Conservation (phyloP, 2,888 invertebrate species). For the Ypsolopha scabrella region DNA sequence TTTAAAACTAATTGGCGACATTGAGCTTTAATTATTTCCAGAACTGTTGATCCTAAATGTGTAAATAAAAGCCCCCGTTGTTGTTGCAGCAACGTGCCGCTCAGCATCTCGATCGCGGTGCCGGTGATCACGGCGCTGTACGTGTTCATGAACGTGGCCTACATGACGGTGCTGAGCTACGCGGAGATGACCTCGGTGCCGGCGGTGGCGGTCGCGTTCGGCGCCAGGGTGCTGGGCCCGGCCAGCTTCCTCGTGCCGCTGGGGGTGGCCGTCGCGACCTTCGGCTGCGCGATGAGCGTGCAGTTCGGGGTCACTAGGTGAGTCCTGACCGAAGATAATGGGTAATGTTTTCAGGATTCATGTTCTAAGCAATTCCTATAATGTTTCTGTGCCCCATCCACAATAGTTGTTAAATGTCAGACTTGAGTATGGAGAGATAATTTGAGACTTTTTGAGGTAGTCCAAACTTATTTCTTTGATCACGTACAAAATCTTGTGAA, state of each 20-base stretch:
- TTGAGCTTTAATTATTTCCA: too few species aligned
- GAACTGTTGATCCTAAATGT: too few species aligned
- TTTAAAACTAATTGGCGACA: too few species aligned
- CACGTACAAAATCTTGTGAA: too few species aligned
- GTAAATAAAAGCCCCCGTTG: too few species aligned
- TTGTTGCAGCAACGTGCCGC: constrained; percentile 78
- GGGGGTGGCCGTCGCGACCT: constrained; percentile 82
- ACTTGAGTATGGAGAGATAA: too few species aligned
- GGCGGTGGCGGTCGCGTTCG: constrained; percentile 86
- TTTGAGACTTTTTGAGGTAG: too few species aligned
- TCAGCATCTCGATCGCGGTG: constrained; percentile 84
- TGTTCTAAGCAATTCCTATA: too few species aligned
- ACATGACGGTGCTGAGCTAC: constrained; percentile 82
- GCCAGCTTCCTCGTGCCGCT: constrained; percentile 78
- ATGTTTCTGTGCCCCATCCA: too few species aligned
- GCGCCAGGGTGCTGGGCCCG: constrained; percentile 73
- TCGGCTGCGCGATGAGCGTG: constrained; percentile 82
- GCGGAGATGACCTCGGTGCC: constrained; percentile 79
- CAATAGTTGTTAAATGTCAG: too few species aligned
- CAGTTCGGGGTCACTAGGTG: constrained; percentile 82
- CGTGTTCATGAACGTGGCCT: constrained; percentile 88
- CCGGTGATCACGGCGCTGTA: constrained; percentile 85
- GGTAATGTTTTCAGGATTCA: background rate
- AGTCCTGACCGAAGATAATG: background rate
- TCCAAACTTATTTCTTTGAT: too few species aligned